Evolutionary conservation across 2,113 vertebrate species (phyloP).

Genomic region (Pomatostomus ruficeps): DNA sequence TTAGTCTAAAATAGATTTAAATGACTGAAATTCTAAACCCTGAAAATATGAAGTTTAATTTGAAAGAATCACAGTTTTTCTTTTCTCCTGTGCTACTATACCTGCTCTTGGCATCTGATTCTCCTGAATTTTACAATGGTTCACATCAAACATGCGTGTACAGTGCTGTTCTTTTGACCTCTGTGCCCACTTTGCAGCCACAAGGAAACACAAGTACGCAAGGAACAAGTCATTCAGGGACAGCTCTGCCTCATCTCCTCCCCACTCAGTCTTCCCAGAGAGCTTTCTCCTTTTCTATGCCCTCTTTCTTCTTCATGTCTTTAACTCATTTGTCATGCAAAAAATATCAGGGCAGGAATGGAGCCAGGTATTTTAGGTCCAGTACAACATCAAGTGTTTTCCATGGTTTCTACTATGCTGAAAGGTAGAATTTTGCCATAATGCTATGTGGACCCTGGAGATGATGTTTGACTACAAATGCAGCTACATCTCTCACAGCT

Average conservation of each 20-base stretch:
- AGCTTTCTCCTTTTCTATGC: background rate
- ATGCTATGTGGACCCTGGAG: background rate
- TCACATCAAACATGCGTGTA: background rate
- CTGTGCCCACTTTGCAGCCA: background rate
- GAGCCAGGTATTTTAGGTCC: background rate
- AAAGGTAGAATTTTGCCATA: background rate
- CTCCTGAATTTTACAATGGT: background rate
- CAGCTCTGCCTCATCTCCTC: background rate
- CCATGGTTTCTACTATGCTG: background rate
- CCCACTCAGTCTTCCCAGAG: background rate
- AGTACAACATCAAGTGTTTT: background rate
- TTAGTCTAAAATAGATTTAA: conserved; percentile 6
- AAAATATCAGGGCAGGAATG: background rate
- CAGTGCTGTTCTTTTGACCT: background rate
- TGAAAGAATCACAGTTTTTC: background rate
- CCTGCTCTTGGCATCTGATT: background rate
- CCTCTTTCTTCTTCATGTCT: background rate
- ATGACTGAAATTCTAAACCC: background rate
- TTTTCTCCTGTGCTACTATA: background rate
- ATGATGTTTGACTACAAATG: background rate
- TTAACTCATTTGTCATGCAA: background rate
- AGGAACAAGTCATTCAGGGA: background rate
- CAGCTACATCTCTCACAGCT: background rate
- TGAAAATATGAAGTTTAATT: background rate
- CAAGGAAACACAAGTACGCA: background rate